Conservation (phyloP, 2,797 vertebrate species). For the Microhierax caerulescens region DNA sequence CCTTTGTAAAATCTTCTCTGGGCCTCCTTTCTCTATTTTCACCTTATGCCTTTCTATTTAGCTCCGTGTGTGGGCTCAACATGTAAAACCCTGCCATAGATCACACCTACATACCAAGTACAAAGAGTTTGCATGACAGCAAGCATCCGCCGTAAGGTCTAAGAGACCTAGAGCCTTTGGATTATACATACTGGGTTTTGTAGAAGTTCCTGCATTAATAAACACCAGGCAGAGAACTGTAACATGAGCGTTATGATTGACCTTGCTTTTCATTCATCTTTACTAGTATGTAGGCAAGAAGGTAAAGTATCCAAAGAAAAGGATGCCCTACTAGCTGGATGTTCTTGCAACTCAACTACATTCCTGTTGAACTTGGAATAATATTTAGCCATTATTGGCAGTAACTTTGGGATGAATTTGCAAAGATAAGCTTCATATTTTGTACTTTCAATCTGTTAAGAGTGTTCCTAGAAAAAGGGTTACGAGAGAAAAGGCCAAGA, state of each 20-base stretch:
- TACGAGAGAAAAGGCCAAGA: neutral
- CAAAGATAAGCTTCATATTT: neutral
- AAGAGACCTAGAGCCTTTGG: neutral
- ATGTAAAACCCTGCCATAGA: neutral
- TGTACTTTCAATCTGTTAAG: neutral
- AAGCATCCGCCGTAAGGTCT: neutral
- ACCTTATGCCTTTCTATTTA: neutral
- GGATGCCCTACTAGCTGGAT: neutral
- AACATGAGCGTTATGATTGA: neutral
- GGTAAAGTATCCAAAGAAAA: neutral
- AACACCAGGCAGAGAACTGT: neutral
- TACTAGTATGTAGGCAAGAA: neutral
- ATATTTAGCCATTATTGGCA: constrained; percentile 7
- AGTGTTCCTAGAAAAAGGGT: constrained; percentile 15
- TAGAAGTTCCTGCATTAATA: neutral
- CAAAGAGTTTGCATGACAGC: neutral
- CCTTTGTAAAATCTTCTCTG: neutral
- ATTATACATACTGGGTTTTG: neutral
- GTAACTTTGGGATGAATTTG: neutral
- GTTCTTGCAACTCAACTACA: neutral
- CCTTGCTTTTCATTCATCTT: neutral
- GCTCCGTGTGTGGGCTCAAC: neutral
- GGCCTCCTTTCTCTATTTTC: neutral
- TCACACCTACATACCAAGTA: too few relatives aligned
- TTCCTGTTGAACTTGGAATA: neutral